Percentiles rank a stretch among this genome's conserved stretches.
phyloP scores from a whole-genome alignment of 2,888 invertebrate genomes.

The Acanthopleura granulata region DNA sequence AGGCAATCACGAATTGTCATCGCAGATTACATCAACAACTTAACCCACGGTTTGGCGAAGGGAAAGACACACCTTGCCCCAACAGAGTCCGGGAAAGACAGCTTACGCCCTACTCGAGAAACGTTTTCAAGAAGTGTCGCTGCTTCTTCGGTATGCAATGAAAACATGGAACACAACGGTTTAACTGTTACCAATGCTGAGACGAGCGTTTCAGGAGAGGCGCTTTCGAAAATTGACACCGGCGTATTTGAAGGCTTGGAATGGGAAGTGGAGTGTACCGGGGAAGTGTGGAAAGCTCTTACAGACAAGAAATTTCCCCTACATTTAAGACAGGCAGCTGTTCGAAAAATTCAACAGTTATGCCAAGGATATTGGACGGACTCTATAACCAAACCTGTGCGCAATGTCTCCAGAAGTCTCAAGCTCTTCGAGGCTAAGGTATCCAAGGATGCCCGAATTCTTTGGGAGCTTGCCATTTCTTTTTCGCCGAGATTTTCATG shows the following conservation, averaged over 20 bases:
- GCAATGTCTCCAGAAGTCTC: conserved; percentile 38
- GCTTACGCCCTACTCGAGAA: too few relatives aligned
- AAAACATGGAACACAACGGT: too few relatives aligned
- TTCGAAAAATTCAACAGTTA: conserved; percentile 47
- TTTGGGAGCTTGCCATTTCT: conserved; percentile 60
- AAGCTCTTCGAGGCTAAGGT: conserved; percentile 49
- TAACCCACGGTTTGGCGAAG: too few relatives aligned
- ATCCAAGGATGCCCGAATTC: conserved; percentile 36
- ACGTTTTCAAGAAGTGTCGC: too few relatives aligned
- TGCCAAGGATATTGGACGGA: conserved; percentile 51
- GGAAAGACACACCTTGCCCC: too few relatives aligned
- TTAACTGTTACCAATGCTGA: too few relatives aligned
- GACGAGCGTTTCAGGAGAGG: conserved; percentile 40
- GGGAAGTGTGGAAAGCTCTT: conserved; percentile 53
- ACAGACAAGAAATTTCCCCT: conserved; percentile 43
- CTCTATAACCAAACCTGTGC: conserved; percentile 41
- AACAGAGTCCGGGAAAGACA: too few relatives aligned
- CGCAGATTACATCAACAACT: too few relatives aligned
- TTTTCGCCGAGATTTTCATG: conserved; percentile 52
- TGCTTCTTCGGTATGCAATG: too few relatives aligned
- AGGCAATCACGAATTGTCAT: too few relatives aligned
- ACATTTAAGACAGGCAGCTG: conserved; percentile 42
- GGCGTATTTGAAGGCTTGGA: conserved; percentile 52
- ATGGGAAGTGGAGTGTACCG: conserved; percentile 63
- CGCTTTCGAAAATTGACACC: conserved; percentile 39